Evolutionary conservation across 2,888 invertebrate genomes (phyloP).

Genomic region (Coelopa pilipes): DNA sequence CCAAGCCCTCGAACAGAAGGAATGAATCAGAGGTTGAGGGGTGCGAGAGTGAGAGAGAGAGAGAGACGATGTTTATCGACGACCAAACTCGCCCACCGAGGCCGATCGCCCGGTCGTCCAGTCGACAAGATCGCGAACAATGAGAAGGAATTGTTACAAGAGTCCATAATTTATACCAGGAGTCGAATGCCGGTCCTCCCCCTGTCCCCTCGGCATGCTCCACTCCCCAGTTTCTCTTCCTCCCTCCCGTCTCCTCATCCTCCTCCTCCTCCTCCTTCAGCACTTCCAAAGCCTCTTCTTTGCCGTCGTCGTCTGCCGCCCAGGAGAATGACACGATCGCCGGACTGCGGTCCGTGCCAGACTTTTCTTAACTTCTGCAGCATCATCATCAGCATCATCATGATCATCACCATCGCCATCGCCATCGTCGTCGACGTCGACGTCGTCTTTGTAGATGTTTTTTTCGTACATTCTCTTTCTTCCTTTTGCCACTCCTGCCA

Average conservation of each 20-base stretch:
- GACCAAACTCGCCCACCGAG: neutral
- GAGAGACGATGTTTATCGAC: neutral
- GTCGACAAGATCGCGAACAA: too few relatives aligned
- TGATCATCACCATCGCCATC: neutral
- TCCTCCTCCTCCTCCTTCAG: too few relatives aligned
- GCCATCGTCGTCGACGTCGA: neutral
- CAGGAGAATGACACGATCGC: too few relatives aligned
- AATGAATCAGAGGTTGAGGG: neutral
- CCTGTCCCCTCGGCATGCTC: too few relatives aligned
- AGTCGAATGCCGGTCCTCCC: neutral
- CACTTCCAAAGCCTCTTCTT: neutral
- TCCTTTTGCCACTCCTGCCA: conserved; percentile 33
- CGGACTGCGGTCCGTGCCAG: neutral
- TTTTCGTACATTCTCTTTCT: conserved; percentile 25
- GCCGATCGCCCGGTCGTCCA: too few relatives aligned
- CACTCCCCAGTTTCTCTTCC: too few relatives aligned
- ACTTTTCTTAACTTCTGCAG: conserved; percentile 1
- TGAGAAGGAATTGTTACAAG: neutral
- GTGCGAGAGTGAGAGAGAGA: too few relatives aligned
- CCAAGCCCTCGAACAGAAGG: neutral
- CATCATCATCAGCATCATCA: neutral
- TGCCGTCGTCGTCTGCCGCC: too few relatives aligned
- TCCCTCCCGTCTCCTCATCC: too few relatives aligned
- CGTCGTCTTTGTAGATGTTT: conserved; percentile 43
- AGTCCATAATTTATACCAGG: conserved; percentile 27